Conservation (phyloP, 2,113 vertebrate genomes). For the Cercocebus atys region DNA sequence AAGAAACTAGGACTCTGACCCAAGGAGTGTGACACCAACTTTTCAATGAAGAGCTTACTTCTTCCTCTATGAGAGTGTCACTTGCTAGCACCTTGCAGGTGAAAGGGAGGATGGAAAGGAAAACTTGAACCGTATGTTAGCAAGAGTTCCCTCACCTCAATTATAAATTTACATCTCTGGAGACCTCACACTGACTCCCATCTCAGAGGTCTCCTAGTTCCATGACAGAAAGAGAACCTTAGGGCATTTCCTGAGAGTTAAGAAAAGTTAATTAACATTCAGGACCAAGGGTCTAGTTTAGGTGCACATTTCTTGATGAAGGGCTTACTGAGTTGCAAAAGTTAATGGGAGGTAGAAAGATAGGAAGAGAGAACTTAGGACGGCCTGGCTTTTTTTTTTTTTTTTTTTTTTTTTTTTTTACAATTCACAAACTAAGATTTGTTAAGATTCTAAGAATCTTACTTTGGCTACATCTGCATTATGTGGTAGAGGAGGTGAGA, state of each 20-base stretch:
- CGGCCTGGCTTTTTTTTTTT: background rate
- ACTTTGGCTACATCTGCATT: background rate
- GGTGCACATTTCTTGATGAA: slow-evolving; percentile 38
- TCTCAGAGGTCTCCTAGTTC: slow-evolving; percentile 18
- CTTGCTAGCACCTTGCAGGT: background rate
- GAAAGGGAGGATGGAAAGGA: background rate
- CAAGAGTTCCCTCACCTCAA: slow-evolving; percentile 41
- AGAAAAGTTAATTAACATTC: slow-evolving; percentile 68
- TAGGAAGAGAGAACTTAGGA: background rate
- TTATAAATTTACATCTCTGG: slow-evolving; percentile 30
- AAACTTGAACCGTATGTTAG: background rate
- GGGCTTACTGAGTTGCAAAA: background rate
- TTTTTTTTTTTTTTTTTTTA: background rate
- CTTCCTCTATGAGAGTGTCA: background rate
- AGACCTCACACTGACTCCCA: background rate
- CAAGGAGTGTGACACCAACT: background rate
- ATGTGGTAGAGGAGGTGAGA: background rate
- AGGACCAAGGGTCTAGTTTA: slow-evolving; percentile 22
- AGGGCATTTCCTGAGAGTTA: slow-evolving; percentile 38
- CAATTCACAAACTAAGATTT: background rate
- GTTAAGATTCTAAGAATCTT: background rate
- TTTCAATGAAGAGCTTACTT: background rate
- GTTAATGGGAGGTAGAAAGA: slow-evolving; percentile 6
- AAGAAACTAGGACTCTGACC: background rate
- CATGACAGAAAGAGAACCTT: slow-evolving; percentile 7